These are phyloP conservation scores for Lophius americanus DNA, from an alignment of 2,797 vertebrate species.

Conservation along the genomic window DNA sequence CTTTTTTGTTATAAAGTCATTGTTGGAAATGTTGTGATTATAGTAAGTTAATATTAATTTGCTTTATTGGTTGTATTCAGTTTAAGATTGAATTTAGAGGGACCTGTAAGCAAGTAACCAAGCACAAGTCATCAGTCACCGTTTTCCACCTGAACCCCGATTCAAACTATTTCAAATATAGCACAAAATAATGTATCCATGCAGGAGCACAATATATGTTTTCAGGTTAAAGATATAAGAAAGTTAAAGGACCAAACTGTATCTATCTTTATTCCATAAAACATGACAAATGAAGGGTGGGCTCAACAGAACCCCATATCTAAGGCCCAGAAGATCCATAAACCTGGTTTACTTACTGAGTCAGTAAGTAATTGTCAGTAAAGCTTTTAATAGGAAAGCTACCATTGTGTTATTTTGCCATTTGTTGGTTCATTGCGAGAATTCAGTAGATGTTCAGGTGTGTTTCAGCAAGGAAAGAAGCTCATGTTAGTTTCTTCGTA, in stretches of 20 bases:
- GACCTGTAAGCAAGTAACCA: no score
- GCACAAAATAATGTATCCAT: background rate
- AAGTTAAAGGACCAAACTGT: no score
- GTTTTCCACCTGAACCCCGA: background rate
- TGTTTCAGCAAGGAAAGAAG: conserved; percentile 7
- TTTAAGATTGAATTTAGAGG: no score
- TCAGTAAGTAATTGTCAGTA: background rate
- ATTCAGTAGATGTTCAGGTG: background rate
- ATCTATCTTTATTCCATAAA: no score
- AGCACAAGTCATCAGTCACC: no score
- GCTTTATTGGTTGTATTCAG: no score
- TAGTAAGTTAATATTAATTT: no score
- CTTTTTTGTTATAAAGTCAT: background rate
- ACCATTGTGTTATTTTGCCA: background rate
- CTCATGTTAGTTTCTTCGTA: background rate
- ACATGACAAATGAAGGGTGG: no score
- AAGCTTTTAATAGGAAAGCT: conserved; percentile 3
- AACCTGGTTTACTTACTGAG: background rate
- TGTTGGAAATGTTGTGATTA: background rate
- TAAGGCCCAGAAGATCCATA: conserved; percentile 7
- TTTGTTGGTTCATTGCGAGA: background rate
- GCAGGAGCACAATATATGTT: background rate
- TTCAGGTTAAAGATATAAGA: no score
- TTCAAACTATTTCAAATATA: background rate
- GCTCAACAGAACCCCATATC: no score